Conservation (phyloP, 2,113 vertebrate species). For the Pycnonotus jocosus region DNA sequence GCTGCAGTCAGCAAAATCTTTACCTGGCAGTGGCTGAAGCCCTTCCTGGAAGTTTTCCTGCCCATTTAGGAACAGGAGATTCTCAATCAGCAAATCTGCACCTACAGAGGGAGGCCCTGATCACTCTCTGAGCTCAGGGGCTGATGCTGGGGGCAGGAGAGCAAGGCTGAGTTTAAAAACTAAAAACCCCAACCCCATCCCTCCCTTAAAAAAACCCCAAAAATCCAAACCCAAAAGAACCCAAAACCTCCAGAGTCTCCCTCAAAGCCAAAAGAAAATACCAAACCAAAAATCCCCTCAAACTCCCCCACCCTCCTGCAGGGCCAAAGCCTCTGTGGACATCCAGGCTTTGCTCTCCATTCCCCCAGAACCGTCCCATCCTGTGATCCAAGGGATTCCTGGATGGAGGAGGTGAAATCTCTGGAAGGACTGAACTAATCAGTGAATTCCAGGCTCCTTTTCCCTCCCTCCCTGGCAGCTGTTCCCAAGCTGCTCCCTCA, state of each 20-base stretch:
- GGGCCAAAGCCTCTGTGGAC: fast-evolving
- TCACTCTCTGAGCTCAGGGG: neutral
- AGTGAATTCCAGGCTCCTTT: neutral
- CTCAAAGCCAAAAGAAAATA: neutral
- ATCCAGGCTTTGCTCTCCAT: neutral
- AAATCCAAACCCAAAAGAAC: neutral
- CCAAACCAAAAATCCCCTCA: neutral
- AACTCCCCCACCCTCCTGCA: too few species aligned
- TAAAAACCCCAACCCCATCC: neutral
- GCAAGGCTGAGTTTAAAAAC: neutral
- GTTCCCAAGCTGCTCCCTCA: neutral
- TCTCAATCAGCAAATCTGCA: neutral
- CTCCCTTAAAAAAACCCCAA: neutral
- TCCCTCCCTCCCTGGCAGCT: fast-evolving
- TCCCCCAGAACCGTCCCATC: fast-evolving
- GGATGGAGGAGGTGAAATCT: neutral
- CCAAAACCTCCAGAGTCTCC: neutral
- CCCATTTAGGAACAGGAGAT: neutral
- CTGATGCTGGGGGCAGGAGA: neutral
- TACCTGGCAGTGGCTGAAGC: neutral
- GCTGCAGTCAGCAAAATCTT: fast-evolving
- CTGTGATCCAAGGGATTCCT: neutral
- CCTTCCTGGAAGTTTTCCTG: neutral
- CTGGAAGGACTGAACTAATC: neutral
- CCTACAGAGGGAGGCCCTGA: neutral